These are phyloP conservation scores for Forbesichthys papilliferus DNA, from an alignment of 2,113 vertebrate genomes.

Conservation along the genomic window DNA sequence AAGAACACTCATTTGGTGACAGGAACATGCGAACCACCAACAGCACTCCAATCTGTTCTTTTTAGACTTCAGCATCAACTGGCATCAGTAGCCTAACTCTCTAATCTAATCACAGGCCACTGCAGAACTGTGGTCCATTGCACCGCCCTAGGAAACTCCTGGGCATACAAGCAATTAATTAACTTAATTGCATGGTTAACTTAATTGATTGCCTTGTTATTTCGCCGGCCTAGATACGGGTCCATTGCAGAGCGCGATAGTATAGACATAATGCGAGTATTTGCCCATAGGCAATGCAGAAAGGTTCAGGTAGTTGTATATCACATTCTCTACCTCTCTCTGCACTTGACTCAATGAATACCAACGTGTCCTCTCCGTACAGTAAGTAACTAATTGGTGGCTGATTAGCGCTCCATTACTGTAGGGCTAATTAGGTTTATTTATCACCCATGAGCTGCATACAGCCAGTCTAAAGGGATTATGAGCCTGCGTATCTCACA, in stretches of 20 bases:
- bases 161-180: slow-evolving; percentile 75
- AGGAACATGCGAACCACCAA: slow-evolving; percentile 42
- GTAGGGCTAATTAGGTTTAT: slow-evolving; percentile 65
- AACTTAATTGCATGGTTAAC: slow-evolving; percentile 72
- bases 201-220: slow-evolving; percentile 77
- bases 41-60: slow-evolving; percentile 54
- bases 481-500: slow-evolving; percentile 10
- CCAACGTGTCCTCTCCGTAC: slow-evolving; percentile 41
- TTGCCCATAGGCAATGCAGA: slow-evolving; percentile 39
- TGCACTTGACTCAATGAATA: slow-evolving; percentile 29
- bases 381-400: slow-evolving; percentile 52
- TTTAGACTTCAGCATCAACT: slow-evolving; percentile 55
- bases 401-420: slow-evolving; percentile 54
- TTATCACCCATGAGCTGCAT: slow-evolving; percentile 61
- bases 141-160: slow-evolving; percentile 58
- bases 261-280: slow-evolving; percentile 60
- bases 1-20: slow-evolving; percentile 36
- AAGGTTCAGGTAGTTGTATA: slow-evolving; percentile 37
- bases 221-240: slow-evolving; percentile 63
- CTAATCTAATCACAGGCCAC: slow-evolving; percentile 70
- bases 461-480: slow-evolving; percentile 29
- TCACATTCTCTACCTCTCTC: slow-evolving; percentile 12
- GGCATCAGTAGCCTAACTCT: slow-evolving; percentile 53
- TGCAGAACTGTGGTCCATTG: slow-evolving; percentile 56
- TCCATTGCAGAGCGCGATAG: slow-evolving; percentile 58